phyloP scores from a whole-genome alignment of 2,888 invertebrate genomes.

The Parapristionchus giblindavisi region DNA sequence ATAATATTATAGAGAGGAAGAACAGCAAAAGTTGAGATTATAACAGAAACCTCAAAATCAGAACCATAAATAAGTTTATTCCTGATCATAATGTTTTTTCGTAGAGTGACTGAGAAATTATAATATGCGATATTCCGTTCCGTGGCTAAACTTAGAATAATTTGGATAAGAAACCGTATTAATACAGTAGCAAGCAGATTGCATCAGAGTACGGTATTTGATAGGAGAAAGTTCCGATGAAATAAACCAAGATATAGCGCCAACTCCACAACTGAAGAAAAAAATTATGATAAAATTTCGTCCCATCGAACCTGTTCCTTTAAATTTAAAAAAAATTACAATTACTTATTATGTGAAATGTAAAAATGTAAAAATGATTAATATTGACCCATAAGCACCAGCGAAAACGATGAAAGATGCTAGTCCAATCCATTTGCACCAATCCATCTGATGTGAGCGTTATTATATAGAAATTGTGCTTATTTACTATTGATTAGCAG shows the following conservation, averaged over 20 bases:
- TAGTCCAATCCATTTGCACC: constrained; percentile 31
- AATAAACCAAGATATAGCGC: constrained; percentile 62
- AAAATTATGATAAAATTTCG: too few species aligned
- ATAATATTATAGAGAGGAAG: constrained; percentile 37
- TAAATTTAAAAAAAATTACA: too few species aligned
- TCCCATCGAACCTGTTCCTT: too few species aligned
- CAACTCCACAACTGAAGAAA: constrained; percentile 58
- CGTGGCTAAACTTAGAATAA: too few species aligned
- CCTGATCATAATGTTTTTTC: too few species aligned
- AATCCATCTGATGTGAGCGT: constrained; percentile 4
- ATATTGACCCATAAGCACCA: constrained; percentile 26
- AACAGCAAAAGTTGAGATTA: constrained; percentile 27
- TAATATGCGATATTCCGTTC: too few species aligned
- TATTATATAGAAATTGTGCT: too few species aligned
- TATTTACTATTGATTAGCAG: too few species aligned
- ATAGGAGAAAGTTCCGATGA: constrained; percentile 60
- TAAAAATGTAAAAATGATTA: too few species aligned
- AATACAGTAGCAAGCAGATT: constrained; percentile 56
- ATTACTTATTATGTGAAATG: too few species aligned
- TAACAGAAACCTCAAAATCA: constrained; percentile 28
- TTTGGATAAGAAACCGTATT: constrained; percentile 57
- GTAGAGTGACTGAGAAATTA: too few species aligned
- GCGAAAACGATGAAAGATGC: constrained; percentile 27
- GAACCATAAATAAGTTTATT: too few species aligned
- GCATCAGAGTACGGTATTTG: constrained; percentile 56